Evolutionary conservation across 2,888 invertebrate species (phyloP), one percentile per base, ranked within the genome.

Genomic region (Graphium colonna): DNA sequence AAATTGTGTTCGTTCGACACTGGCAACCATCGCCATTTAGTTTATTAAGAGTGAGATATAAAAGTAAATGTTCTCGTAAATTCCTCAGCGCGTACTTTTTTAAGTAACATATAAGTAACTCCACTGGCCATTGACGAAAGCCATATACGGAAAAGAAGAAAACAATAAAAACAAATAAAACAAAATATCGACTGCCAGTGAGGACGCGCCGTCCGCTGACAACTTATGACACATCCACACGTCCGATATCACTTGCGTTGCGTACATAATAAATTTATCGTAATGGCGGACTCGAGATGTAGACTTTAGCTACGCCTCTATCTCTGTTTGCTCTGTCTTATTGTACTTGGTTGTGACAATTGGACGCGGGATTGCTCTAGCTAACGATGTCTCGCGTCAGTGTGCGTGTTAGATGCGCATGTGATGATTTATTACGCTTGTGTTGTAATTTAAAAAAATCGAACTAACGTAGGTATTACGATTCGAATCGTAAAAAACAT

Each of bases 251-350:
- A 3, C 10, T 43, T 7, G 33, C 33, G 31, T 33, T 45, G 36
- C 21, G 40, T 33, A 33, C n/a, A 39, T 40, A 40, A 50, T 33
- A 42, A 42, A 50, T 51, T 16, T 38, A 39, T 21, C 15, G 17
- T 51, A 31, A 45, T 21, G 46, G 31, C 21, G 15, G 41, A 33
- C 17, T 21, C 52, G 46, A 17, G 13, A 36, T 8, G 36, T 13
- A 33, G 15, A 36, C 41, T 13, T 46, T 46, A 52, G 52, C 21
- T 33, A 41, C 52, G 52, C 46, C n/a, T 52, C 41, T 52, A 52
- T 31, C 46, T 52, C 21, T 21, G 21, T 21, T 33, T 10, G 33
- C 36, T 12, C 36, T 36, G 8, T 41, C 36, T 51, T 31, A 49
- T 45, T 46, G 52, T 16, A 39, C 0, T 16, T 17, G 21, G 31